Conservation (phyloP, 2,113 vertebrate genomes). For the Barnardius zonarius region DNA sequence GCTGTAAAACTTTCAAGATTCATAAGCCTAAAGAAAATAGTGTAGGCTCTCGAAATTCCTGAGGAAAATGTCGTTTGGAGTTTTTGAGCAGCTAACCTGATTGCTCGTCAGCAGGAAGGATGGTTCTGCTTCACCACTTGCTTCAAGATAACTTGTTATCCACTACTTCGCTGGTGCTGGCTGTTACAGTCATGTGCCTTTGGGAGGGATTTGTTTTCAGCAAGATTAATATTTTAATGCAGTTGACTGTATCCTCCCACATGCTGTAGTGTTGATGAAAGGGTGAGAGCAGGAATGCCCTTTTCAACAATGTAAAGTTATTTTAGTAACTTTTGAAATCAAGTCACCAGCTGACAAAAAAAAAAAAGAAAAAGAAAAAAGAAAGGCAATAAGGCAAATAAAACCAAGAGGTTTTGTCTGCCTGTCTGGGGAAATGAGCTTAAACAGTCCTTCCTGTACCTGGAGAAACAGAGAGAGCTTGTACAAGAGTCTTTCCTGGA, state of each 20-base stretch:
- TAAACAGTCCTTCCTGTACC: background rate
- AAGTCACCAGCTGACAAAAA: background rate
- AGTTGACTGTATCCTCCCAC: background rate
- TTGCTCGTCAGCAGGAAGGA: background rate
- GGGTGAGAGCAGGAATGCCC: background rate
- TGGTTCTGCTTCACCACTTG: background rate
- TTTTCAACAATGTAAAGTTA: background rate
- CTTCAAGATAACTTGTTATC: background rate
- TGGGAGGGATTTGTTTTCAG: background rate
- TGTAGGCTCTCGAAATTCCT: background rate
- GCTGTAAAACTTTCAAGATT: background rate
- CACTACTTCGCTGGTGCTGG: background rate
- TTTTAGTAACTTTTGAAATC: background rate
- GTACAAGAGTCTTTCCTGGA: background rate
- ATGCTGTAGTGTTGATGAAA: background rate
- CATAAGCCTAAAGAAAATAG: background rate
- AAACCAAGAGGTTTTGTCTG: background rate
- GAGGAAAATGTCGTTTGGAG: background rate
- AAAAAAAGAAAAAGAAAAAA: background rate
- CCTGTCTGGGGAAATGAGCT: background rate
- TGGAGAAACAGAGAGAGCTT: background rate
- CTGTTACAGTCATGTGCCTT: background rate
- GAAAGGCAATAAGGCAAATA: background rate
- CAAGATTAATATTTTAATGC: background rate
- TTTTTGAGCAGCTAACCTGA: background rate